Evolutionary conservation across 2,113 vertebrate genomes (phyloP).

Genomic region (Seriola rivoliana): DNA sequence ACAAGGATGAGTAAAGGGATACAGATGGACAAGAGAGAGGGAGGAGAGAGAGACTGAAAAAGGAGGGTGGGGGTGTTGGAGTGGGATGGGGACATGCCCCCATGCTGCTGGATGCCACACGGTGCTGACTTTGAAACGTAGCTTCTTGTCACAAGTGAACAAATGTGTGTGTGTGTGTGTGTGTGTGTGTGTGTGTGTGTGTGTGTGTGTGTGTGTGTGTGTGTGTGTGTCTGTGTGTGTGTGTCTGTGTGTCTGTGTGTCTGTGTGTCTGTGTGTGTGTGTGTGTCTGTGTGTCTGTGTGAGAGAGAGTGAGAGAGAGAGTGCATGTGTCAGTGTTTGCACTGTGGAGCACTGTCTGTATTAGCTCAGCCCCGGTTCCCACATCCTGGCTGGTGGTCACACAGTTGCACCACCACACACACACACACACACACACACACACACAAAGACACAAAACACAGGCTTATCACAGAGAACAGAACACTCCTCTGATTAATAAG

Average conservation of each 20-base stretch:
- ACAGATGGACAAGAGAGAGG: conserved; percentile 57
- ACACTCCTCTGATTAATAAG: conserved; percentile 69
- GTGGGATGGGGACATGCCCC: conserved; percentile 16
- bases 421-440: conserved; percentile 19
- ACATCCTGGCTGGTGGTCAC: conserved; percentile 69
- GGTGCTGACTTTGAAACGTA: conserved; percentile 48
- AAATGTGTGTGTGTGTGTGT: conserved; percentile 6
- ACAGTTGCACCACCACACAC: conserved; percentile 35
- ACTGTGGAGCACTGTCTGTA: conserved; percentile 49
- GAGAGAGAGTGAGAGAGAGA: not conserved
- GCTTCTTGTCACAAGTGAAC: conserved; percentile 36
- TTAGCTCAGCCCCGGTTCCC: conserved; percentile 56
- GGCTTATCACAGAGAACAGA: conserved; percentile 74
- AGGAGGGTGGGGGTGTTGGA: not conserved
- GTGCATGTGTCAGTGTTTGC: conserved; percentile 48
- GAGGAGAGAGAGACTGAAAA: conserved; percentile 36
- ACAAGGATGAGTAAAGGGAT: conserved; percentile 66
- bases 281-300: not conserved
- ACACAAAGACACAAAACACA: conserved; percentile 38
- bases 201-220: no score
- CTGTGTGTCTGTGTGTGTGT: not conserved
- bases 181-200: no score
- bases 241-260: no score
- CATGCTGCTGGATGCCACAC: conserved; percentile 34
- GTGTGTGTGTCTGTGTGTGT: no score